Percentiles rank a stretch among this genome's conserved stretches.
These are phyloP conservation scores for Bos taurus DNA, from an alignment of 2,113 vertebrate genomes.

Conservation along the genomic window ARS-UCD2.0 NC_037338.1:106226001-106226500, in stretches of 20 bases:
- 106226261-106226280: neutral
- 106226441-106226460: too few species aligned
- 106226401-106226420: neutral
- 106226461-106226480: neutral
- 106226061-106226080: neutral
- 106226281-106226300: neutral
- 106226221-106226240: neutral
- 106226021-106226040: neutral
- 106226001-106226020: neutral
- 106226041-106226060: neutral
- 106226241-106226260: neutral
- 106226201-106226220: neutral
- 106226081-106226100: neutral
- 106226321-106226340: neutral
- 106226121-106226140: neutral
- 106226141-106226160: neutral
- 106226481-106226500: neutral
- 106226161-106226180: neutral
- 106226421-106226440: neutral
- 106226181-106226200: neutral
- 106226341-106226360: neutral
- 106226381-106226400: neutral
- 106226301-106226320: neutral
- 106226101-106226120: neutral
- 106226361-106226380: neutral